Base-by-base conservation (phyloP, 2,113 vertebrate species). In the Spea multiplicata region DNA sequence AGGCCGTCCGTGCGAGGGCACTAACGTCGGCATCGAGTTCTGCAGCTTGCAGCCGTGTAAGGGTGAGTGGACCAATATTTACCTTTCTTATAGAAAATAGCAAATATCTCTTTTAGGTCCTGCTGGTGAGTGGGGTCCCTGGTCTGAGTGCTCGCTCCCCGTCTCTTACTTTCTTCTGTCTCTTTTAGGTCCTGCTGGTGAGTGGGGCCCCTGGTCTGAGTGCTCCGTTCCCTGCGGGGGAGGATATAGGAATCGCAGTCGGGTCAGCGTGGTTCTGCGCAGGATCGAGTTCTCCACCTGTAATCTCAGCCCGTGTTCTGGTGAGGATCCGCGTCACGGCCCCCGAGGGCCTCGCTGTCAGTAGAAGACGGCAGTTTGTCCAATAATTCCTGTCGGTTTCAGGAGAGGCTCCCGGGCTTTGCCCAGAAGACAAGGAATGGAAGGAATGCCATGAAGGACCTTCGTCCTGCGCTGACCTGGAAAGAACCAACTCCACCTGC, bases 161-260 rank as follows among this genome's bases (percentile, higher is more conserved):
- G 50, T 52, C 6, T 52, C 9, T 52, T 52, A 7, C 0, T 46
- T 5, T 52, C 9, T 45, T 52, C 0, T 46, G 5, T 52, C 9
- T 45, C 6, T 49, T 47, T 1, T 81, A 92, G 92, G 88, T 13
- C 66, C 86, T 0, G 86, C 85, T 71, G 86, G 86, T 13, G 89
- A 91, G 0, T 96, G 95, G 96, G 87, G 88, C 0, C 49, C 81
- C 0, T 96, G 96, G 95, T 93, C 94, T 0, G 81, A 82, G 3
- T 96, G 96, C 81, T 96, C 95, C 0, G 94, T 94, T 55, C 85
- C 93, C 4, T 96, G 96, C 6, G 94, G 96, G 2, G 93, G 94
- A 0, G 94, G 95, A 10, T 95, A 94, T 82, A 85, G 88, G 82
- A 95, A 90, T 65, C 85, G 95, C 71, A 95, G 93, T 4, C 86